Evolutionary conservation across 2,888 invertebrate species (phyloP).

Genomic region (Synergus itoensis): DNA sequence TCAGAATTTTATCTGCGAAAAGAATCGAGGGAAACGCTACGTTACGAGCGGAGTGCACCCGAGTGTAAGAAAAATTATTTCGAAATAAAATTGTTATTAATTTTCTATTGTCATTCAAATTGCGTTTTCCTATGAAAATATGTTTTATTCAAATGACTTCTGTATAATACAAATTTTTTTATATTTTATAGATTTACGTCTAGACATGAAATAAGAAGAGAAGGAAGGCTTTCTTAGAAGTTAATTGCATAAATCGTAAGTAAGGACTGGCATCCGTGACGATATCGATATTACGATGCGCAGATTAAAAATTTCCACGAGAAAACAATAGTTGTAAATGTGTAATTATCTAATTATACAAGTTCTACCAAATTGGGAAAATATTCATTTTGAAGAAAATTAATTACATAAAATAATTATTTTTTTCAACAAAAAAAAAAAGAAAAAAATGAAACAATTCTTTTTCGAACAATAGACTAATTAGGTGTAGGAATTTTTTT

Average conservation of each 20-base stretch:
- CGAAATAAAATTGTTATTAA: neutral
- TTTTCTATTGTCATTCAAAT: neutral
- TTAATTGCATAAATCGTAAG: slow-evolving; percentile 23
- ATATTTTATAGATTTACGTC: slow-evolving; percentile 1
- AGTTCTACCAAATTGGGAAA: neutral
- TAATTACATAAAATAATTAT: neutral
- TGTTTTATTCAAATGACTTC: neutral
- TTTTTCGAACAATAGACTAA: neutral
- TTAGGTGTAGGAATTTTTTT: neutral
- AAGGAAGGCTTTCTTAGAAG: slow-evolving; percentile 24
- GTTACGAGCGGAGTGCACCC: neutral
- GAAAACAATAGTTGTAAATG: slow-evolving; percentile 21
- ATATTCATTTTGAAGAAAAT: neutral
- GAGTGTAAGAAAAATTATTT: neutral
- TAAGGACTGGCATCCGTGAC: slow-evolving; percentile 36
- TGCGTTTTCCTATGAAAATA: neutral
- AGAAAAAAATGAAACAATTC: neutral
- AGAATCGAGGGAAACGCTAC: neutral
- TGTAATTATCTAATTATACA: neutral
- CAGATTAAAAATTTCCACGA: neutral
- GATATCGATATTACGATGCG: slow-evolving; percentile 30
- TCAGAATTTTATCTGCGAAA: neutral
- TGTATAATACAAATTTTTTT: slow-evolving; percentile 12
- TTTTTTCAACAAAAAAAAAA: neutral
- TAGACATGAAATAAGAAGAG: neutral